Evolutionary conservation across 2,113 vertebrate genomes (phyloP).

Genomic region (Sakesphorus luctuosus): DNA sequence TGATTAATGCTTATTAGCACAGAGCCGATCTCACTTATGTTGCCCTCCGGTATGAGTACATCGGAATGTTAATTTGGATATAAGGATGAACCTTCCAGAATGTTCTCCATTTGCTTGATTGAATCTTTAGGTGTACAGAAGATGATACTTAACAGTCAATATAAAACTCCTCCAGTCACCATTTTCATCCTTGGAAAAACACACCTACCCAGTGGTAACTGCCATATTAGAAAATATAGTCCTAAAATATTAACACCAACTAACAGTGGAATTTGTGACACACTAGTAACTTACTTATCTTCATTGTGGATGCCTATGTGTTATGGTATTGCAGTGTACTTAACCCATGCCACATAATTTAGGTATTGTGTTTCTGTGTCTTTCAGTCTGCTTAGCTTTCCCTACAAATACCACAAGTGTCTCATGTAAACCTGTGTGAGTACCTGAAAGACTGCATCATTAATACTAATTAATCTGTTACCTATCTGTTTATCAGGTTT

Average conservation of each 20-base stretch:
- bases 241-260: background rate
- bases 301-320: background rate
- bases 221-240: background rate
- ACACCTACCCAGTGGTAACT: background rate
- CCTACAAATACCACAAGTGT: fast-evolving
- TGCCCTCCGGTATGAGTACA: background rate
- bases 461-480: background rate
- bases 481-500: background rate
- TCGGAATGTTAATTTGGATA: slow-evolving; percentile 1
- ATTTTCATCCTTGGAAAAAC: background rate
- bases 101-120: background rate
- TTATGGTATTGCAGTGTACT: background rate
- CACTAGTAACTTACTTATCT: background rate
- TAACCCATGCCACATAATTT: background rate
- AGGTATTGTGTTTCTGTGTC: background rate
- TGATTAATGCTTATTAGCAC: slow-evolving; percentile 2
- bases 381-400: background rate
- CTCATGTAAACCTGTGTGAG: background rate
- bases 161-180: background rate
- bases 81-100: background rate
- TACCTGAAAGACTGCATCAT: background rate
- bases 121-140: background rate
- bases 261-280: background rate
- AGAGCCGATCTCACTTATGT: background rate
- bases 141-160: background rate